Evolutionary conservation across 2,888 invertebrate genomes (phyloP).

Genomic region (Elegia similella): DNA sequence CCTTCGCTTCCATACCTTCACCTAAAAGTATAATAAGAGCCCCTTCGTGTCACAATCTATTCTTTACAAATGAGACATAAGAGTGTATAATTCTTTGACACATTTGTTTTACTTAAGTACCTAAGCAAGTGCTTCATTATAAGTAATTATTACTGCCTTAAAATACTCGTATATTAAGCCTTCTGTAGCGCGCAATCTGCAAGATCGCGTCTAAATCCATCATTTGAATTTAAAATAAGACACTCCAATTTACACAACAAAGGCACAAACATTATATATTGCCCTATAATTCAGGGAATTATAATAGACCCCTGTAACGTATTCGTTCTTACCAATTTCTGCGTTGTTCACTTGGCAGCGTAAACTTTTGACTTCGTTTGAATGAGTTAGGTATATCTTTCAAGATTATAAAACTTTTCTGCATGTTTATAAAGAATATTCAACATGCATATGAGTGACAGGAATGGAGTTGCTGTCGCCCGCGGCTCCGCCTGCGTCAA

Average conservation of each 20-base stretch:
- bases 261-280: conserved; percentile 10
- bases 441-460: too few relatives aligned
- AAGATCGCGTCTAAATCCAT: conserved; percentile 22
- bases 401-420: background rate
- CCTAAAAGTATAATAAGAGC: too few relatives aligned
- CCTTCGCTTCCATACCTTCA: too few relatives aligned
- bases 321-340: background rate
- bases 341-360: background rate
- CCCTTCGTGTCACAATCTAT: too few relatives aligned
- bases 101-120: background rate
- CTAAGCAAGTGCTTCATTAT: background rate
- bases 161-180: conserved; percentile 7
- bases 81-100: too few relatives aligned
- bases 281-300: conserved; percentile 15
- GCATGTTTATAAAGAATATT: too few relatives aligned
- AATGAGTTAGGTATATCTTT: background rate
- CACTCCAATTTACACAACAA: conserved; percentile 13
- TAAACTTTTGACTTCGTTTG: conserved; percentile 1
- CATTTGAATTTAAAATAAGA: conserved; percentile 34
- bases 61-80: too few relatives aligned
- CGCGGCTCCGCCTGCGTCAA: too few relatives aligned
- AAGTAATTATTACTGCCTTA: background rate
- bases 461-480: too few relatives aligned
- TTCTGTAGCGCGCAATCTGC: background rate
- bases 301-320: conserved; percentile 6